Evolutionary conservation across 2,113 vertebrate species (phyloP).

Genomic region (Notarius lentiginosus): DNA sequence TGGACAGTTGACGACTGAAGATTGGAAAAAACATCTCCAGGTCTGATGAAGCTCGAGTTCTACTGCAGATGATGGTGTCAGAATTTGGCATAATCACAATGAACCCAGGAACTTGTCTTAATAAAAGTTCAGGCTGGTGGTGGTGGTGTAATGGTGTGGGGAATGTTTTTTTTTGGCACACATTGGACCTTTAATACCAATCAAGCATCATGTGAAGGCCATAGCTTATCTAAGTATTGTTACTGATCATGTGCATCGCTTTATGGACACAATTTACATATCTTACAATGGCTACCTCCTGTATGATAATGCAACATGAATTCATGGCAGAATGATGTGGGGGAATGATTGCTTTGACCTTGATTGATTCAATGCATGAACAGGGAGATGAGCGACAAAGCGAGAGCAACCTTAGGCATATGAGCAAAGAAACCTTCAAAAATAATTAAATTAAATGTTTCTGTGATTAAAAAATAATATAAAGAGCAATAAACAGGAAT

Average conservation of each 20-base stretch:
- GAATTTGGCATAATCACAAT: neutral
- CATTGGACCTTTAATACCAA: neutral
- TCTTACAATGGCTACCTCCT: too few relatives aligned
- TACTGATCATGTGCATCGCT: too few relatives aligned
- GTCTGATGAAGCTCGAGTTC: neutral
- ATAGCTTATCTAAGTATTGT: neutral
- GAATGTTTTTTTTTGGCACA: neutral
- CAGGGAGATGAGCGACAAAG: neutral
- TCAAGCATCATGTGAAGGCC: neutral
- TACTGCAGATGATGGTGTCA: neutral
- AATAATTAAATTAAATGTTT: too few relatives aligned
- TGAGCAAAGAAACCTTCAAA: too few relatives aligned
- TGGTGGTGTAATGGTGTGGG: neutral
- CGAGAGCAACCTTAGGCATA: neutral
- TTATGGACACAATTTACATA: too few relatives aligned
- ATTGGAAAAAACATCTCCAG: neutral
- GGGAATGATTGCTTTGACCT: too few relatives aligned
- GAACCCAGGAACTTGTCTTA: neutral
- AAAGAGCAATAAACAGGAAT: too few relatives aligned
- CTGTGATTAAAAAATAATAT: too few relatives aligned
- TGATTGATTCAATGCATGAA: too few relatives aligned
- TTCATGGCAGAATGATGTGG: too few relatives aligned
- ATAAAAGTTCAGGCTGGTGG: neutral
- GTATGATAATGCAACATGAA: neutral
- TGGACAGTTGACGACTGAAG: neutral